Conservation (phyloP, 2,888 invertebrate species). For the Agrochola lota region DNA sequence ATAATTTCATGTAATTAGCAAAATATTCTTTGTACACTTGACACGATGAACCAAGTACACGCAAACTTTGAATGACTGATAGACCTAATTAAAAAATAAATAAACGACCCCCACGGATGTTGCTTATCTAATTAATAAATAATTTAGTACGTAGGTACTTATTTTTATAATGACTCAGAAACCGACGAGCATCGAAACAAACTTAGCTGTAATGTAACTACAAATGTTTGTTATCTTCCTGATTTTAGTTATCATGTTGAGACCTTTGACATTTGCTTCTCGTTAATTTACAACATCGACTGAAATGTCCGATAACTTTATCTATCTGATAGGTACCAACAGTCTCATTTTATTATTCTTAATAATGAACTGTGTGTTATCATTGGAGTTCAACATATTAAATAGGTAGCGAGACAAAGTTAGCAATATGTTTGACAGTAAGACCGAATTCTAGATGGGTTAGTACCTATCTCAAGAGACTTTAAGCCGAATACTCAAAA, state of each 20-base stretch:
- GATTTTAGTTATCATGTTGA: slow-evolving; percentile 36
- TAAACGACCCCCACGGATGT: slow-evolving; percentile 33
- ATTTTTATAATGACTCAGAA: slow-evolving; percentile 29
- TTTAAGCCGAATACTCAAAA: neutral
- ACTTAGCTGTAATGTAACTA: neutral
- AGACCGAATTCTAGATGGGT: neutral
- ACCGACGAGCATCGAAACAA: neutral
- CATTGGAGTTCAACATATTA: slow-evolving; percentile 7
- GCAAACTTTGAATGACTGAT: slow-evolving; percentile 49
- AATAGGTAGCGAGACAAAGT: slow-evolving; percentile 5
- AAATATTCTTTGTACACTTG: slow-evolving; percentile 37
- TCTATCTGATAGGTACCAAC: neutral
- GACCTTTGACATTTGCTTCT: slow-evolving; percentile 53
- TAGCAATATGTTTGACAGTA: neutral
- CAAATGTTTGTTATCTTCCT: slow-evolving; percentile 37
- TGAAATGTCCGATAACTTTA: slow-evolving; percentile 9
- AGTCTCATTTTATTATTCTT: slow-evolving; percentile 32
- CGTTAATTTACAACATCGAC: slow-evolving; percentile 14
- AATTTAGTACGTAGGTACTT: neutral
- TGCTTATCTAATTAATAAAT: slow-evolving; percentile 35
- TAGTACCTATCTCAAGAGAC: neutral
- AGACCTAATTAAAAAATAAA: slow-evolving; percentile 41
- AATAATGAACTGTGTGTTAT: slow-evolving; percentile 2
- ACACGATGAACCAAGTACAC: slow-evolving; percentile 30
- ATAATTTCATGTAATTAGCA: slow-evolving; percentile 36